These are phyloP conservation scores for Pyrrhia umbra DNA, from an alignment of 2,888 invertebrate genomes.

Conservation along the genomic window DNA sequence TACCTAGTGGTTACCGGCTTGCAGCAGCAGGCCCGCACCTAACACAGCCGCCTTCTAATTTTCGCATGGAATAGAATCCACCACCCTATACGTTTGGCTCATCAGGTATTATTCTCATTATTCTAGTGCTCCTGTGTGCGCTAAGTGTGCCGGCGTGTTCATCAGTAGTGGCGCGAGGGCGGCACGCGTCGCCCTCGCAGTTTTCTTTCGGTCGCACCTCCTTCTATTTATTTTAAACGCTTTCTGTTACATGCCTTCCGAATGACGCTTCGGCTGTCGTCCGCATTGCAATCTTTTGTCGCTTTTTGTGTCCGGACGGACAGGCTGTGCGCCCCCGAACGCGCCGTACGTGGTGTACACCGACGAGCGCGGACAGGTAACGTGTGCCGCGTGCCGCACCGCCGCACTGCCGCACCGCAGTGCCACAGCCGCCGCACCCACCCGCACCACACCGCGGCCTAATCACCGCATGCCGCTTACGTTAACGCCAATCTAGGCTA, in stretches of 20 bases:
- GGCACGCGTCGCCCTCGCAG: slow-evolving; percentile 79
- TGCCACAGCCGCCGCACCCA: slow-evolving; percentile 11
- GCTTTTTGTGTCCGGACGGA: slow-evolving; percentile 87
- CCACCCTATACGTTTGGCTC: slow-evolving; percentile 90
- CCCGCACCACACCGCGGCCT: slow-evolving; percentile 14
- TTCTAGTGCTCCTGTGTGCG: slow-evolving; percentile 88
- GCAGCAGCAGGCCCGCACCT: slow-evolving; percentile 88
- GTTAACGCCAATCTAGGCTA: slow-evolving; percentile 22
- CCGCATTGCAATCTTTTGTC: slow-evolving; percentile 87
- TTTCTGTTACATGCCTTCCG: slow-evolving; percentile 91
- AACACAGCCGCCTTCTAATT: slow-evolving; percentile 90
- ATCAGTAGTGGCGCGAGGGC: slow-evolving; percentile 81
- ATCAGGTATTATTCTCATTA: slow-evolving; percentile 89
- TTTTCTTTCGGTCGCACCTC: slow-evolving; percentile 84
- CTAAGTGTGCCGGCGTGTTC: slow-evolving; percentile 86
- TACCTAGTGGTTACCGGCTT: slow-evolving; percentile 85
- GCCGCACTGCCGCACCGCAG: slow-evolving; percentile 11
- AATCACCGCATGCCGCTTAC: slow-evolving; percentile 50
- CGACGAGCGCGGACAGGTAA: slow-evolving; percentile 99
- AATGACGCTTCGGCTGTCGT: slow-evolving; percentile 90
- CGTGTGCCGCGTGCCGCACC: slow-evolving; percentile 77
- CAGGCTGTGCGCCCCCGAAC: slow-evolving; percentile 95
- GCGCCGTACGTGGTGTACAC: slow-evolving; percentile 98
- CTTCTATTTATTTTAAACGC: slow-evolving; percentile 88
- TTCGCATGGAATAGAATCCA: slow-evolving; percentile 90